Percentiles rank a stretch among this genome's conserved stretches.
These are phyloP conservation scores for Archocentrus centrarchus DNA, from an alignment of 2,113 vertebrate species.

Conservation along the genomic window DNA sequence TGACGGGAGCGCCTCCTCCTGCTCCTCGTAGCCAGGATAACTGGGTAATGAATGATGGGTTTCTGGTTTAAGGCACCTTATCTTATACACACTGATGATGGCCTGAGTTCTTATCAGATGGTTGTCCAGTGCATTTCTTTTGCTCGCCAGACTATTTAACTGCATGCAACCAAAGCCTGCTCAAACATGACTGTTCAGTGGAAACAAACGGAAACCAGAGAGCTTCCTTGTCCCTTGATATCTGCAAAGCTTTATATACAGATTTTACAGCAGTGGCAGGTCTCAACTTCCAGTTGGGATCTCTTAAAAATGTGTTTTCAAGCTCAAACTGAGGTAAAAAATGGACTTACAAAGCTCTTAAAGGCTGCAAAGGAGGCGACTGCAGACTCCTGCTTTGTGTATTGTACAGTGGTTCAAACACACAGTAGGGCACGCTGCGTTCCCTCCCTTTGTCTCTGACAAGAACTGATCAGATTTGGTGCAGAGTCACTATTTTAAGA, in stretches of 20 bases:
- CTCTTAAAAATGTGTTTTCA: conserved; percentile 2
- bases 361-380: too few species aligned
- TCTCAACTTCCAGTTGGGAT: neutral
- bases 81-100: neutral
- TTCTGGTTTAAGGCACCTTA: neutral
- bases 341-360: neutral
- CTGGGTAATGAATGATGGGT: neutral
- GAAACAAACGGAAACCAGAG: too few species aligned
- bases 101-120: neutral
- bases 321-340: neutral
- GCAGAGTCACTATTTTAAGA: conserved; percentile 47
- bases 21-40: fast-evolving
- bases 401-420: neutral
- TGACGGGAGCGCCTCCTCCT: neutral
- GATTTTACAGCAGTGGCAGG: neutral
- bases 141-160: neutral
- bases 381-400: neutral
- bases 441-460: neutral
- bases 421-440: fast-evolving
- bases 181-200: neutral
- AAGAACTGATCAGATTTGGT: conserved; percentile 24
- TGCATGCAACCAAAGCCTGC: neutral
- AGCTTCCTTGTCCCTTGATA: neutral
- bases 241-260: neutral
- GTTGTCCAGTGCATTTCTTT: neutral